Conservation (phyloP, 2,888 invertebrate genomes). For the Ornithoptera alexandrae region DNA sequence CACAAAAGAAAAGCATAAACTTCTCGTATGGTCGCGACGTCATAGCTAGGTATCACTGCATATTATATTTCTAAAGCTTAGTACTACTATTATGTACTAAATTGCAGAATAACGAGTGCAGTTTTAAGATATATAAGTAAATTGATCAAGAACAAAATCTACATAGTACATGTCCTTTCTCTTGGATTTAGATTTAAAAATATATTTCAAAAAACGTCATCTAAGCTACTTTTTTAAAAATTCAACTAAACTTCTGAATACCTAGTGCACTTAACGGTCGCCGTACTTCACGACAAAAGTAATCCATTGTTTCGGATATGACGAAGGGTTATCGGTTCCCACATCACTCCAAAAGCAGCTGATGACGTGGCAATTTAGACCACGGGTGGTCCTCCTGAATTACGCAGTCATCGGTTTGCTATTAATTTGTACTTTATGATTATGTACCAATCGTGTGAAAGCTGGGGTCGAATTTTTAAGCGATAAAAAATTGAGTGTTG, state of each 20-base stretch:
- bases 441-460: constrained; percentile 26
- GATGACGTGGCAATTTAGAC: constrained; percentile 25
- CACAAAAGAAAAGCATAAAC: not conserved
- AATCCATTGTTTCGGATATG: constrained; percentile 28
- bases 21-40: too few species aligned
- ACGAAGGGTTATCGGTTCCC: constrained; percentile 42
- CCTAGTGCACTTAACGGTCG: constrained; percentile 9
- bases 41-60: too few species aligned
- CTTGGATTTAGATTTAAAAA: too few species aligned
- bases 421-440: constrained; percentile 22
- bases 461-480: not conserved
- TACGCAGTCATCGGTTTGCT: constrained; percentile 25
- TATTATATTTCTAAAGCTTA: too few species aligned
- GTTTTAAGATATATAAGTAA: too few species aligned
- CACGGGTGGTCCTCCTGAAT: constrained; percentile 27
- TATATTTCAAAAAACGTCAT: too few species aligned
- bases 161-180: too few species aligned
- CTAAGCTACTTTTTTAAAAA: not conserved
- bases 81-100: too few species aligned
- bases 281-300: constrained; percentile 7
- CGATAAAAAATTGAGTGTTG: not conserved
- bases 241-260: not conserved
- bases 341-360: constrained; percentile 42
- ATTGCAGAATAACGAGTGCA: too few species aligned
- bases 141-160: too few species aligned